Percentiles rank a stretch among this genome's conserved stretches.
phyloP scores from a whole-genome alignment of 2,888 invertebrate species.

The Drepanosiphum platanoidis region DNA sequence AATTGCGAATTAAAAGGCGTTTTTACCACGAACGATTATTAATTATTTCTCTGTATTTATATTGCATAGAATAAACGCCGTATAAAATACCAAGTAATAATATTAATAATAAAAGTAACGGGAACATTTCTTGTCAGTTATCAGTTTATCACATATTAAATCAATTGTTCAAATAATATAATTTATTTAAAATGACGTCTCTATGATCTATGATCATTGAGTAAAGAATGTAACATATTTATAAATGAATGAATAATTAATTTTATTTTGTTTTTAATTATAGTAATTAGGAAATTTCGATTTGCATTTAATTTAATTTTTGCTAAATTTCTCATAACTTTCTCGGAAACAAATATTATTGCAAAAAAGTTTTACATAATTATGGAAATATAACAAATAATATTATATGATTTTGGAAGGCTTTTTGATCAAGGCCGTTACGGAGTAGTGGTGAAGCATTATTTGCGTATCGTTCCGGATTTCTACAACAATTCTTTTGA shows the following conservation, averaged over 20 bases:
- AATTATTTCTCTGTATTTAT: not conserved
- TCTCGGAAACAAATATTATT: not conserved
- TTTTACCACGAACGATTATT: not conserved
- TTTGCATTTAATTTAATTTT: too few relatives aligned
- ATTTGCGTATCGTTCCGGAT: not conserved
- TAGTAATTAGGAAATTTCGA: too few relatives aligned
- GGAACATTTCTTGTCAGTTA: not conserved
- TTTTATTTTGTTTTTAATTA: too few relatives aligned
- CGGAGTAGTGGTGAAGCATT: not conserved
- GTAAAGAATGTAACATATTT: not conserved
- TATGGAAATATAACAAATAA: too few relatives aligned
- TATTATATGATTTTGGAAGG: too few relatives aligned
- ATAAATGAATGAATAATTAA: too few relatives aligned
- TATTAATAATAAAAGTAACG: not conserved
- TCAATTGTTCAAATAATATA: not conserved
- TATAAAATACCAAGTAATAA: not conserved
- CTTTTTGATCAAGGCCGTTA: too few relatives aligned
- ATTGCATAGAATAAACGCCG: constrained; percentile 37
- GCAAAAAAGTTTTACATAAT: not conserved
- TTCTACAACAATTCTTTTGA: not conserved
- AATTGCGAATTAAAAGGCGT: not conserved
- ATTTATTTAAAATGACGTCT: not conserved
- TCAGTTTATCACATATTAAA: not conserved
- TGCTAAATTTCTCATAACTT: not conserved
- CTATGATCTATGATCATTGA: not conserved